Evolutionary conservation across 2,888 invertebrate species (phyloP).

Genomic region (Cepaea hortensis): DNA sequence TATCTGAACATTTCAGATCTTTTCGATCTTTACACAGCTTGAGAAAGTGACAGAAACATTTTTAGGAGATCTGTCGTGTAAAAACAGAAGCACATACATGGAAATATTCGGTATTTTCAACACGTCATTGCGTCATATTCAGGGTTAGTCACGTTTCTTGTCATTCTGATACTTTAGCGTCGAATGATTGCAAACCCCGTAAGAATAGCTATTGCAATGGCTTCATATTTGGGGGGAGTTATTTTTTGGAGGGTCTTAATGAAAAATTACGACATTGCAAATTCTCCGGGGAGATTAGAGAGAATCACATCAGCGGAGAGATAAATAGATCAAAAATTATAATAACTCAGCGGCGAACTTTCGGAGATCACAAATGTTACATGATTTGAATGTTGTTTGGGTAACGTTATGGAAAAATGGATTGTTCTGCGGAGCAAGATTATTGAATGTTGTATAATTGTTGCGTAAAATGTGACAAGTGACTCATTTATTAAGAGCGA

Average conservation of each 20-base stretch:
- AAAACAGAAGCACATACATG: background rate
- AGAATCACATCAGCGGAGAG: background rate
- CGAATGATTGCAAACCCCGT: background rate
- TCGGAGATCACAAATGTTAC: no score
- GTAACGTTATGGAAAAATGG: background rate
- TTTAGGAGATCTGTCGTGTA: background rate
- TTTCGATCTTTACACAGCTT: background rate
- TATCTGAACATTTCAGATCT: background rate
- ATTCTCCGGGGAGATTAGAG: background rate
- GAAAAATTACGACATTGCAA: background rate
- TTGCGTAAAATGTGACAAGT: background rate
- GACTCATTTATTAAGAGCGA: background rate
- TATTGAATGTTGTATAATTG: background rate
- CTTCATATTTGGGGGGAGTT: background rate
- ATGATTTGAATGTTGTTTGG: background rate
- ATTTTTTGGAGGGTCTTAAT: background rate
- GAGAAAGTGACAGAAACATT: background rate
- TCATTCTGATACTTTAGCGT: background rate
- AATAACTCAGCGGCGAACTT: background rate
- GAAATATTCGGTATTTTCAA: background rate
- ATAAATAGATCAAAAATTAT: slow-evolving; percentile 24
- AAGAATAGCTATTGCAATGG: background rate
- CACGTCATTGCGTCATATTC: background rate
- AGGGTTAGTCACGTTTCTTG: slow-evolving; percentile 1
- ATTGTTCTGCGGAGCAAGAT: background rate